Conservation (phyloP, 2,888 invertebrate species). For the Calliscelio sp. region DNA sequence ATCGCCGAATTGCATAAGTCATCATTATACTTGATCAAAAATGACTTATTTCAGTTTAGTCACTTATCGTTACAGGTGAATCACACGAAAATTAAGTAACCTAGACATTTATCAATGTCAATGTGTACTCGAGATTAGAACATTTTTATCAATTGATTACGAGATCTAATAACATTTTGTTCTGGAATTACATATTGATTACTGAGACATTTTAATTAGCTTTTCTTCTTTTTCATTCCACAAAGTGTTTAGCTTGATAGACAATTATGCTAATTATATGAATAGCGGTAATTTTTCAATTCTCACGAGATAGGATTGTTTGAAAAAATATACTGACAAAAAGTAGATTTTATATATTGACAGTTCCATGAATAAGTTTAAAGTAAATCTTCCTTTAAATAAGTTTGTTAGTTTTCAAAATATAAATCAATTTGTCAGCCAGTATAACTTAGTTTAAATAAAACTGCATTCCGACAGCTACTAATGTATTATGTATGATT, state of each 20-base stretch:
- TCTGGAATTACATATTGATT: neutral
- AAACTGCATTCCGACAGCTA: no score
- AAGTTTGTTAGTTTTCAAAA: no score
- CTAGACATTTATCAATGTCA: neutral
- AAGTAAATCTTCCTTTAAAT: no score
- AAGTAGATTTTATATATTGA: neutral
- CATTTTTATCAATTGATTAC: neutral
- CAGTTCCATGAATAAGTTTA: neutral
- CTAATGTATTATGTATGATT: no score
- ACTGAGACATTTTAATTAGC: neutral
- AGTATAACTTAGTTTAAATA: no score
- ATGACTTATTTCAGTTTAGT: neutral
- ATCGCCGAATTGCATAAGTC: slow-evolving; percentile 28
- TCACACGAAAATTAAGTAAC: neutral
- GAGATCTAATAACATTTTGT: neutral
- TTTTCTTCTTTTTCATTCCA: neutral
- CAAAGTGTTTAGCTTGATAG: neutral
- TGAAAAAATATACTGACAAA: neutral
- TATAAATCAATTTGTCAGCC: no score
- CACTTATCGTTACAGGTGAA: neutral
- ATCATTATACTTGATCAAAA: slow-evolving; percentile 17
- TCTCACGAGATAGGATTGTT: neutral
- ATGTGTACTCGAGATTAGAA: neutral
- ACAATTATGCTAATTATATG: neutral
- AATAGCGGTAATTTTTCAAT: neutral